Conservation (phyloP, 1,140 invertebrate species). For the Drosophila tristis region DNA sequence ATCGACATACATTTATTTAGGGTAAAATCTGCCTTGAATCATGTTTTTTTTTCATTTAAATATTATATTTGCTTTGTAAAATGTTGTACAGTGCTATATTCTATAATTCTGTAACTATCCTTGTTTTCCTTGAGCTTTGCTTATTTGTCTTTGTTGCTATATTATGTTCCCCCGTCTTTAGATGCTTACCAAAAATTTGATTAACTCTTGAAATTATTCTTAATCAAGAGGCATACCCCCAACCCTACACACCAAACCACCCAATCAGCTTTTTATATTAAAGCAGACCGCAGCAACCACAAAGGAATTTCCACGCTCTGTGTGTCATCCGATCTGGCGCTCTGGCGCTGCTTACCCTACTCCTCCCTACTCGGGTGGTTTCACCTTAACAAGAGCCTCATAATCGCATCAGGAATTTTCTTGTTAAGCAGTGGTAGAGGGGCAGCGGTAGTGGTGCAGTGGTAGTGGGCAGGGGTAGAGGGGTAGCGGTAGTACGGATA, state of each 20-base stretch:
- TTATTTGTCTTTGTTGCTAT: background rate
- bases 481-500: background rate
- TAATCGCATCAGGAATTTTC: conserved; percentile 79
- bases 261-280: conserved; percentile 22
- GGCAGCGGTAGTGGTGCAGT: conserved; percentile 14
- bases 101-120: too few species aligned
- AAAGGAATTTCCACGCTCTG: conserved; percentile 55
- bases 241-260: background rate
- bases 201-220: background rate
- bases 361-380: conserved; percentile 17
- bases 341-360: background rate
- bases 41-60: too few species aligned
- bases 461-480: background rate
- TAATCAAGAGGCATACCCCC: conserved; percentile 11
- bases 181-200: too few species aligned
- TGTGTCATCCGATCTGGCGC: conserved; percentile 41
- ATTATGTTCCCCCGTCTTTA: too few species aligned
- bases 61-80: too few species aligned
- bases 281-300: conserved; percentile 54
- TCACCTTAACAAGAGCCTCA: conserved; percentile 76
- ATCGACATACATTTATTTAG: too few species aligned
- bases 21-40: too few species aligned
- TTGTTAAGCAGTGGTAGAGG: conserved; percentile 56
- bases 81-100: too few species aligned
- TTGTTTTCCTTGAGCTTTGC: background rate